phyloP scores from a whole-genome alignment of 2,888 invertebrate genomes.

The Leptarthrus brevirostris region DNA sequence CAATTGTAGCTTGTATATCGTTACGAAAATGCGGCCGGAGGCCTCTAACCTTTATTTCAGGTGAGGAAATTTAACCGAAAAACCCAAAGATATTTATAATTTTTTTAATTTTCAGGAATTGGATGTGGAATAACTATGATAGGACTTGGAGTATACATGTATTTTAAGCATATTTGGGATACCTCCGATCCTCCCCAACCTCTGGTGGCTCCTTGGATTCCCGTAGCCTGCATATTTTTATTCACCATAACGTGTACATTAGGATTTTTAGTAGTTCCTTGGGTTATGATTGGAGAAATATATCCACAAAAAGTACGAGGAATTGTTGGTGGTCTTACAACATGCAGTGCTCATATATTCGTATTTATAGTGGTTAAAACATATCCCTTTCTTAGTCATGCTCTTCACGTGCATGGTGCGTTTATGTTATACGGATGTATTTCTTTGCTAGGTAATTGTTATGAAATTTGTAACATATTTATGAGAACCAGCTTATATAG shows the following conservation, averaged over 20 bases:
- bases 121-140: conserved; percentile 76
- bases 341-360: conserved; percentile 74
- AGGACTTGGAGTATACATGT: conserved; percentile 72
- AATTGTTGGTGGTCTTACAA: conserved; percentile 75
- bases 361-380: conserved; percentile 78
- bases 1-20: conserved; percentile 73
- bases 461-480: too few species aligned
- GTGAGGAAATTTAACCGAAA: conserved; percentile 63
- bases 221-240: conserved; percentile 71
- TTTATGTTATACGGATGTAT: conserved; percentile 74
- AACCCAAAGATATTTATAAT: conserved; percentile 56
- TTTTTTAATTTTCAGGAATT: conserved; percentile 63
- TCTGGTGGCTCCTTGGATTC: conserved; percentile 71
- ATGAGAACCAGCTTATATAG: background rate
- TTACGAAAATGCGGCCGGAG: conserved; percentile 73
- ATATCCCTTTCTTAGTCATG: conserved; percentile 70
- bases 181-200: conserved; percentile 61
- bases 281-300: conserved; percentile 82
- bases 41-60: conserved; percentile 74
- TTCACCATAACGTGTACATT: conserved; percentile 74
- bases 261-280: conserved; percentile 77
- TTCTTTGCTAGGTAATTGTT: conserved; percentile 69
- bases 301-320: conserved; percentile 78
- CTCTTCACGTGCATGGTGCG: conserved; percentile 71
- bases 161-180: conserved; percentile 70